Evolutionary conservation across 1,140 invertebrate genomes (phyloP), one percentile per base, ranked within the genome.

Genomic region (Drosophila punjabiensis): DNA sequence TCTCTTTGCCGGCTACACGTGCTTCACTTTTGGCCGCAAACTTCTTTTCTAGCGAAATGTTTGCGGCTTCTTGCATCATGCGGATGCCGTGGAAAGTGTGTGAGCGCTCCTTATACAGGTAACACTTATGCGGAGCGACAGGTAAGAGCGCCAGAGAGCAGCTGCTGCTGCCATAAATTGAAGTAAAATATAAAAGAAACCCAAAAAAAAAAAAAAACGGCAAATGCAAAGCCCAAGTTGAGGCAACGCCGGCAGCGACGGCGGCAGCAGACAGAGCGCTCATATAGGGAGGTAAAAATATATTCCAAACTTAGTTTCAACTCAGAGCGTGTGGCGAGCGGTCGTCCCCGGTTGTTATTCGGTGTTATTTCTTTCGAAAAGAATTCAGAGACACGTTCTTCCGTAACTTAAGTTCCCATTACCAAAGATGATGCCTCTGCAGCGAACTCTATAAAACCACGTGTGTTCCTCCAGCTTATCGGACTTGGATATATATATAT

Each of bases 301-400:
- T 60, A 78, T 77, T 70, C 39, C 48, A 82, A 78, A 87, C 78
- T 89, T 90, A 90, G 86, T 89, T 89, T 79, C 62, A 61, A 79
- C 56, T 73, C 78, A 52, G 81, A 60, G 85, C 68, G 84, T 65
- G 60, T 28, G 48, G 62, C 50, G 75, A 56, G 74, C 66, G 56
- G 85, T 75, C 52, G 82, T 24, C 20, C 4, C 24, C 47, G 41
- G n/a, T 37, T 18, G 24, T 24, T 16, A n/a, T 14, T n/a, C n/a
- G n/a, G n/a, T n/a, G n/a, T n/a, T n/a, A n/a, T n/a, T n/a, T 58
- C 20, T 30, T 43, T 45, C 5, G 10, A 61, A 63, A 39, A 14
- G 1, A 37, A 39, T 41, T n/a, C 52, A 28, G 28, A 58, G 41
- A 58, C 43, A 32, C 55, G 55, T 47, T 45, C n/a, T 45, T 35